Percentiles rank a stretch among this genome's conserved stretches.
Conservation (phyloP, 2,113 vertebrate genomes). For the Pedionomus torquatus region DNA sequence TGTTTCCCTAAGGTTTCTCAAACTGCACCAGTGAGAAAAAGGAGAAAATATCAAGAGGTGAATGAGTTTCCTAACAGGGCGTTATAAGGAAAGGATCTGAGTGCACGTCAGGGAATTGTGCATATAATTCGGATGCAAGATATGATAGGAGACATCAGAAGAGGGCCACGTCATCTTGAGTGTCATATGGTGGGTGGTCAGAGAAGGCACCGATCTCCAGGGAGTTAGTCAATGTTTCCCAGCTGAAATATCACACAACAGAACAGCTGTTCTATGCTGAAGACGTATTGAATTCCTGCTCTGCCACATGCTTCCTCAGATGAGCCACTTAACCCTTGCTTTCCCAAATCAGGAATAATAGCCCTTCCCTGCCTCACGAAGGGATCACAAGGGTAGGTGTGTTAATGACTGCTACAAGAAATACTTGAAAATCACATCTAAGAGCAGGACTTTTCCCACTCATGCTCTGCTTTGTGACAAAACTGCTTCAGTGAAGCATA, state of each 20-base stretch:
- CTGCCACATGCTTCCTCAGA: not conserved
- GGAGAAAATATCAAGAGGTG: not conserved
- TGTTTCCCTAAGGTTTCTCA: fast-evolving
- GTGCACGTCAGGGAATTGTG: fast-evolving
- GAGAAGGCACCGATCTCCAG: not conserved
- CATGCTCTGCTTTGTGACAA: not conserved
- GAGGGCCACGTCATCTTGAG: not conserved
- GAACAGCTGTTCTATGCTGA: not conserved
- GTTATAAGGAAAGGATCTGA: not conserved
- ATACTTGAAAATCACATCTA: not conserved
- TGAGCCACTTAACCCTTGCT: not conserved
- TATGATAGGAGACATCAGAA: not conserved
- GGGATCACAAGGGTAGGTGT: not conserved
- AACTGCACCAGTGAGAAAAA: not conserved
- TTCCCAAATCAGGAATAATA: not conserved
- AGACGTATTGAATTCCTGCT: not conserved
- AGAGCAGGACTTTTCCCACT: not conserved
- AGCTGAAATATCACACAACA: not conserved
- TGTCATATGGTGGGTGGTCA: not conserved
- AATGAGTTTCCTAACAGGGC: not conserved
- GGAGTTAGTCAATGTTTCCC: fast-evolving
- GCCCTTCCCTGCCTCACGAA: not conserved
- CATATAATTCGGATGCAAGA: not conserved
- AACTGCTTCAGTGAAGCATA: not conserved
- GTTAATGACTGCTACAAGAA: not conserved